A percentile compares a stretch with the other conserved stretches of the same genome.
phyloP scores from a whole-genome alignment of 2,888 invertebrate species.

The Halictus quadricinctus region DNA sequence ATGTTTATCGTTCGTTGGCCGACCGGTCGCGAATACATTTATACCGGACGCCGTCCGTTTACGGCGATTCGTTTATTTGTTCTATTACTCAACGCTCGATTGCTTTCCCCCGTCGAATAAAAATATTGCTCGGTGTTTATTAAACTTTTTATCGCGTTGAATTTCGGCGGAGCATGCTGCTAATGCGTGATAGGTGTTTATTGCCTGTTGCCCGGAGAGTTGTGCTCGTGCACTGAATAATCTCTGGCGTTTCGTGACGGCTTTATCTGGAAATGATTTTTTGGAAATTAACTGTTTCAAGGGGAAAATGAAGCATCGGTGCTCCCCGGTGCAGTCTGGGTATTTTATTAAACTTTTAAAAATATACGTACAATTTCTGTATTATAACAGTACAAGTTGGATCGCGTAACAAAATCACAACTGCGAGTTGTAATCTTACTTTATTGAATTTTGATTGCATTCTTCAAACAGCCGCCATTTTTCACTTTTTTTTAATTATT shows the following conservation, averaged over 20 bases:
- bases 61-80: neutral
- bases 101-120: neutral
- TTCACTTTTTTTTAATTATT: too few species aligned
- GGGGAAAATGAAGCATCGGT: too few species aligned
- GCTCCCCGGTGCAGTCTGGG: too few species aligned
- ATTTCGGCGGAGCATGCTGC: neutral
- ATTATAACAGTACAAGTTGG: too few species aligned
- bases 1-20: neutral
- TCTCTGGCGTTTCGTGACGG: neutral
- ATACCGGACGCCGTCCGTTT: neutral
- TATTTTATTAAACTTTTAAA: too few species aligned
- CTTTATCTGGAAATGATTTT: neutral
- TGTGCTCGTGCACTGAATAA: neutral
- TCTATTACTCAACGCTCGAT: neutral
- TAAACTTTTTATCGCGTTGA: neutral
- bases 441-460: too few species aligned
- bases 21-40: neutral
- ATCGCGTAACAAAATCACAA: too few species aligned
- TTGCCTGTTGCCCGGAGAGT: neutral
- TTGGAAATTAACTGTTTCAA: neutral
- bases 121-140: neutral
- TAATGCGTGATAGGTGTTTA: neutral
- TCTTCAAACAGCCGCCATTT: too few species aligned
- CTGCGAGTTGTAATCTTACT: too few species aligned
- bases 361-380: too few species aligned